Evolutionary conservation across 2,113 vertebrate genomes (phyloP), one percentile per base, ranked within the genome.

Genomic region (Colius striatus): DNA sequence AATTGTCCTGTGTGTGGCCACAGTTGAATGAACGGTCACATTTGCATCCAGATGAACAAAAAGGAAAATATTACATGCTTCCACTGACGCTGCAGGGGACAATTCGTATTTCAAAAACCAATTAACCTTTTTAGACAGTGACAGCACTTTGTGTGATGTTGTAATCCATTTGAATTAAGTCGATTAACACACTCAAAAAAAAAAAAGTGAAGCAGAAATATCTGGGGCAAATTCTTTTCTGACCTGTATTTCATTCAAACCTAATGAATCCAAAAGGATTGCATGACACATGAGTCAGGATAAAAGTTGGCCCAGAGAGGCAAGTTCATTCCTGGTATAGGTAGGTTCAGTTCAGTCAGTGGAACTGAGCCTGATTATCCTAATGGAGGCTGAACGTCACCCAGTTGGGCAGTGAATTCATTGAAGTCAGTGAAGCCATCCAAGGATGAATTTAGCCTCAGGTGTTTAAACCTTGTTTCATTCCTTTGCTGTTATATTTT

Each of bases 131-230:
- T 95, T 76, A 91, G 94, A 95, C 83, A 92, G 73, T 61, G 90
- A 94, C 74, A 97, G 81, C 83, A 93, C 60, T 86, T 84, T 54
- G 50, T 92, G 86, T 95, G 86, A 89, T 91, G 68, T 89, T 93
- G 71, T 77, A 92, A 89, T 97, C 81, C 92, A 83, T 95, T 96
- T 84, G 66, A 94, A 92, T 88, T 86, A 91, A 92, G 83, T 95
- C 6, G 9, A 86, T 95, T 85, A 94, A 95, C 91, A 97, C 92
- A 94, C 91, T 70, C 94, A 66, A 17, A 71, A 92, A 92, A 90
- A 88, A 94, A 88, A 75, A 83, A 1, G 68, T 94, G 83, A 96
- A 97, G 91, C 92, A 94, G 90, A 97, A 96, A 93, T 91, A 92
- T 54, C 88, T 90, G 83, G 81, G 93, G 62, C 94, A 90, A 96